Evolutionary conservation across 2,797 vertebrate species (phyloP).

Genomic region (Squalus acanthias): DNA sequence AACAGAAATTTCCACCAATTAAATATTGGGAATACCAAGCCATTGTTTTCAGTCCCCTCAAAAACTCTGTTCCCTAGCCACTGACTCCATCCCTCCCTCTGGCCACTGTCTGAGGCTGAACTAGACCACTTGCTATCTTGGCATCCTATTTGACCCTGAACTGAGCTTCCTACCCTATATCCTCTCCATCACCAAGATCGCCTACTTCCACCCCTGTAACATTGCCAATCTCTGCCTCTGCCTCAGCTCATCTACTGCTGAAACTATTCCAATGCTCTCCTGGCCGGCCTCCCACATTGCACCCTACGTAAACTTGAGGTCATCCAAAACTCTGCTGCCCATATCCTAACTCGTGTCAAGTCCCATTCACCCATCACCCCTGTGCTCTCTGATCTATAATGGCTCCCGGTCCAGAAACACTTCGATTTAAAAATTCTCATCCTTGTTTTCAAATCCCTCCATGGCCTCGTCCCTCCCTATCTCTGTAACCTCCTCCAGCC

Average conservation of each 20-base stretch:
- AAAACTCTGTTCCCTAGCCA: background rate
- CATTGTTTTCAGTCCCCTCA: background rate
- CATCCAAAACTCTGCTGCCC: background rate
- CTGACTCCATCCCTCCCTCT: too few relatives aligned
- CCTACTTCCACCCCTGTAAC: too few relatives aligned
- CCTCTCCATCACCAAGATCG: background rate
- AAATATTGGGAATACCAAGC: background rate
- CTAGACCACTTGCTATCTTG: too few relatives aligned
- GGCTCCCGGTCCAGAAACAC: background rate
- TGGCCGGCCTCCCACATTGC: background rate
- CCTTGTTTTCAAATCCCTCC: background rate
- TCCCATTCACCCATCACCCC: background rate
- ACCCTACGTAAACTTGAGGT: background rate
- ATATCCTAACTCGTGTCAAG: too few relatives aligned
- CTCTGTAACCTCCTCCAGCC: background rate
- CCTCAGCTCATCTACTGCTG: too few relatives aligned
- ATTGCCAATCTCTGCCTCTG: background rate
- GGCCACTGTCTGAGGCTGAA: too few relatives aligned
- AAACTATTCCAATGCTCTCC: background rate
- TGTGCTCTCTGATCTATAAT: background rate
- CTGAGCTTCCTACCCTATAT: too few relatives aligned
- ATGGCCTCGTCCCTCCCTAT: background rate
- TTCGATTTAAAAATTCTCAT: background rate
- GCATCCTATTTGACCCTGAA: too few relatives aligned
- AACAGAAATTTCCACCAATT: background rate